Percentiles rank a stretch among this genome's conserved stretches.
Evolutionary conservation across 1,140 invertebrate species (phyloP).

Genomic region (Gyrodactylus bullatarudis): DNA sequence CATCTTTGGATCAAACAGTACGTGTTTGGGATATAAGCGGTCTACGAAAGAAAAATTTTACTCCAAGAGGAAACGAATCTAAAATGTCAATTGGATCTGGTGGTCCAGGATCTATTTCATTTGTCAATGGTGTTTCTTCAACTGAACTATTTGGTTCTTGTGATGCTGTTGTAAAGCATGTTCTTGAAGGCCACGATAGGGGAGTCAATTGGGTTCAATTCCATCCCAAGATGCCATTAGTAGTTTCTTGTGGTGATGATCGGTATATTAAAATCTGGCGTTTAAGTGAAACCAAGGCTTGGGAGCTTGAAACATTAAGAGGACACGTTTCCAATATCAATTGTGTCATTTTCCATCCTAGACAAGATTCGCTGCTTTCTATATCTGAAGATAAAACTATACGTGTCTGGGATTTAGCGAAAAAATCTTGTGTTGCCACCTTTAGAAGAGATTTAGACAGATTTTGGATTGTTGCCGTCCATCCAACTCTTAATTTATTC

Average conservation of each 20-base stretch:
- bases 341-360: constrained; percentile 76
- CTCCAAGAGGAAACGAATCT: constrained; percentile 53
- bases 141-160: constrained; percentile 85
- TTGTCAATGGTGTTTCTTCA: constrained; percentile 30
- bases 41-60: constrained; percentile 76
- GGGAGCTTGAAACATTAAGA: constrained; percentile 92
- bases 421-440: constrained; percentile 71
- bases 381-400: constrained; percentile 95
- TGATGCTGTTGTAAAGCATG: constrained; percentile 85
- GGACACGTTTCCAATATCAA: constrained; percentile 99
- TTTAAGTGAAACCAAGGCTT: constrained; percentile 64
- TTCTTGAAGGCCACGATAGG: constrained; percentile 43
- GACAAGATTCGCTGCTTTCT: constrained; percentile 73
- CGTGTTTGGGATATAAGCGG: constrained; percentile 91
- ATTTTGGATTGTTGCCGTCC: constrained; percentile 72
- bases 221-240: constrained; percentile 64
- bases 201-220: constrained; percentile 95
- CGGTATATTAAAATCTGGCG: constrained; percentile 85
- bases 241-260: constrained; percentile 88
- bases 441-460: constrained; percentile 66
- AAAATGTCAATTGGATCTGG: constrained; percentile 40
- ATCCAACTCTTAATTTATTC: constrained; percentile 32
- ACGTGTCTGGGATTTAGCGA: constrained; percentile 90
- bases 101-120: constrained; percentile 4
- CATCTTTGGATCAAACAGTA: constrained; percentile 84